Percentiles rank a stretch among this genome's conserved stretches.
phyloP scores from a whole-genome alignment of 1,140 invertebrate species.

The Diorhabda carinulata region DNA sequence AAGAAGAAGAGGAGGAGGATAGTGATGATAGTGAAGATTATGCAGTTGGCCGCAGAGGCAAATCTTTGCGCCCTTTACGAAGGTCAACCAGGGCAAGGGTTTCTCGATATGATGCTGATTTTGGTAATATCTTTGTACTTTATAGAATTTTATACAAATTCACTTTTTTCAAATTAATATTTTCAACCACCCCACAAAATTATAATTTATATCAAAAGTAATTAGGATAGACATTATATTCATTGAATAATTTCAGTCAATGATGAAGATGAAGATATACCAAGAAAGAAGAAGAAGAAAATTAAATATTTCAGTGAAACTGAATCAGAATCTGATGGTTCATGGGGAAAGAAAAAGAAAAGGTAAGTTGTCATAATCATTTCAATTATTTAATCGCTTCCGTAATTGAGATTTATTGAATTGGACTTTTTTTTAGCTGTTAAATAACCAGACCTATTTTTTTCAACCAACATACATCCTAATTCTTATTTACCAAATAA shows the following conservation, averaged over 20 bases:
- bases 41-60: conserved; percentile 46
- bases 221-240: too few species aligned
- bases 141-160: conserved; percentile 6
- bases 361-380: neutral
- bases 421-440: too few species aligned
- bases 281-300: conserved; percentile 23
- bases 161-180: neutral
- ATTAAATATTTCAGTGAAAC: conserved; percentile 19
- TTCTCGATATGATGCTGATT: conserved; percentile 57
- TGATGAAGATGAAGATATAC: conserved; percentile 14
- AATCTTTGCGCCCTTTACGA: conserved; percentile 50
- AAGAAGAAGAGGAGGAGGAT: conserved; percentile 55
- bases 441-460: too few species aligned
- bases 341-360: conserved; percentile 18
- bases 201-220: too few species aligned
- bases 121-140: conserved; percentile 49
- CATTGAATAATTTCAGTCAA: conserved; percentile 1
- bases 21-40: conserved; percentile 59
- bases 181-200: neutral
- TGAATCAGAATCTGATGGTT: conserved; percentile 13
- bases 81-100: conserved; percentile 55
- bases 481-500: too few species aligned
- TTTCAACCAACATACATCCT: too few species aligned
- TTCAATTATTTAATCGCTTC: too few species aligned
- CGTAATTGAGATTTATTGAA: too few species aligned